Evolutionary conservation across 2,888 invertebrate species (phyloP).

Genomic region (Acleris holmiana): DNA sequence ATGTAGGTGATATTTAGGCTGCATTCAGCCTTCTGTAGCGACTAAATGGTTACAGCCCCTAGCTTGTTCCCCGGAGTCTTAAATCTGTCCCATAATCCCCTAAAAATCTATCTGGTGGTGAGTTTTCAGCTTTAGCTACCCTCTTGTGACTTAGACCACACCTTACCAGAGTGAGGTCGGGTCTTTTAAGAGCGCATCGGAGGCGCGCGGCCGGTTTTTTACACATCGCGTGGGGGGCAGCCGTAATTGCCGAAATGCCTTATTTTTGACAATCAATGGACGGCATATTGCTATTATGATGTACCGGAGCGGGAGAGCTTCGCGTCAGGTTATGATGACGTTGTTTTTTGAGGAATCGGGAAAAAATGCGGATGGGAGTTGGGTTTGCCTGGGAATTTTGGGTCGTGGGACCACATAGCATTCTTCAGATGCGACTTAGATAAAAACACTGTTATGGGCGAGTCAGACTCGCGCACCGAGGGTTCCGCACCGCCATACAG

Average conservation of each 20-base stretch:
- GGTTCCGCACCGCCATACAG: no score
- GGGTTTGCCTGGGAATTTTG: background rate
- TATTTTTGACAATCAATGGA: constrained; percentile 83
- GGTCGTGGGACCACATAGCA: background rate
- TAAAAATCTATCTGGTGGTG: no score
- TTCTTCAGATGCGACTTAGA: background rate
- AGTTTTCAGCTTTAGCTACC: no score
- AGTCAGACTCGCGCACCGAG: no score
- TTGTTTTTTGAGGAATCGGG: background rate
- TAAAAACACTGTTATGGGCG: no score
- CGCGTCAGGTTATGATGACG: constrained; percentile 34
- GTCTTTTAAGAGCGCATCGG: constrained; percentile 64
- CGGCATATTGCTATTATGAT: constrained; percentile 82
- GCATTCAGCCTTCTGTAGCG: no score
- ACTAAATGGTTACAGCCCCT: no score
- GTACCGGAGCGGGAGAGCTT: constrained; percentile 57
- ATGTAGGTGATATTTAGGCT: no score
- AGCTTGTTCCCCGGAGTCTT: no score
- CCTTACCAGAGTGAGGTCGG: constrained; percentile 61
- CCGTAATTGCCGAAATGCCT: constrained; percentile 83
- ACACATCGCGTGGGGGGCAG: constrained; percentile 78
- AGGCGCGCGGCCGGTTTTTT: constrained; percentile 78
- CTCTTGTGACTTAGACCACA: constrained; percentile 45
- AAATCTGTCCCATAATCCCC: no score
- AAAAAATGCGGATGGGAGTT: constrained; percentile 2